These are phyloP conservation scores for Apamea sordens DNA, from an alignment of 2,888 invertebrate genomes.

Conservation along the genomic window DNA sequence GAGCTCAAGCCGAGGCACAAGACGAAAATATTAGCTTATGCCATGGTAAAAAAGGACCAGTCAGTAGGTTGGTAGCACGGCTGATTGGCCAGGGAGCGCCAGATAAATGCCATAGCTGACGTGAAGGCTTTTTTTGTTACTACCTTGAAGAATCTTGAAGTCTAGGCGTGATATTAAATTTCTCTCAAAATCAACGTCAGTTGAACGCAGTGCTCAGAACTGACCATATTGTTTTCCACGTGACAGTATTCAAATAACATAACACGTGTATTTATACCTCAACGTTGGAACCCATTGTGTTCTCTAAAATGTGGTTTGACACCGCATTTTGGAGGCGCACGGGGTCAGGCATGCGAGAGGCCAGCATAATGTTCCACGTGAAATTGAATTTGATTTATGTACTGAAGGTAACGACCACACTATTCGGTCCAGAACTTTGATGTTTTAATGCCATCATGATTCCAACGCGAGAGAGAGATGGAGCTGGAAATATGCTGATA, in stretches of 20 bases:
- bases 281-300: background rate
- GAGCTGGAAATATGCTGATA: no score
- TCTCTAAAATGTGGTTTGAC: background rate
- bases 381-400: background rate
- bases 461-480: background rate
- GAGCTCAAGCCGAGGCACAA: background rate
- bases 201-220: background rate
- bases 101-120: background rate
- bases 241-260: constrained; percentile 3
- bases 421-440: background rate
- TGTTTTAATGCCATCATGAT: background rate
- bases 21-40: background rate
- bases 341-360: background rate
- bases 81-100: background rate
- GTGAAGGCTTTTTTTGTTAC: background rate
- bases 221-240: background rate
- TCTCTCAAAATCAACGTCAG: background rate
- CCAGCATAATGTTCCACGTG: no score
- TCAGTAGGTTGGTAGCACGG: background rate
- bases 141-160: background rate
- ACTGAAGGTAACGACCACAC: background rate
- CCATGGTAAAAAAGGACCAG: background rate
- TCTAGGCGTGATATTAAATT: background rate
- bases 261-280: background rate
- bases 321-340: no score